Conservation (phyloP, 2,113 vertebrate genomes). For the Ibidorhyncha struthersii region DNA sequence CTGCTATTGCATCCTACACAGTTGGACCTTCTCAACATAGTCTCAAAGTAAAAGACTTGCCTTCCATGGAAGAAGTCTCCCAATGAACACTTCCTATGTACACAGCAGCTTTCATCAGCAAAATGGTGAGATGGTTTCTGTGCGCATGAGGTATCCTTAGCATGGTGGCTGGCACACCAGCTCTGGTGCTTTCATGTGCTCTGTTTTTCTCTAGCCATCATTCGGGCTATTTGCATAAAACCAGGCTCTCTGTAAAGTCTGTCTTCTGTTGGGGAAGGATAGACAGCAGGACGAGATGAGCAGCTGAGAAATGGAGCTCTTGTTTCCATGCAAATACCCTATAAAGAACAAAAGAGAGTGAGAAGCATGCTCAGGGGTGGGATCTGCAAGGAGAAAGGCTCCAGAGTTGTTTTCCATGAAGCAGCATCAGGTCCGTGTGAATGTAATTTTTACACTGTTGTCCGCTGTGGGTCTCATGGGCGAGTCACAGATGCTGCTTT, state of each 20-base stretch:
- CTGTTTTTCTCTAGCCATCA: background rate
- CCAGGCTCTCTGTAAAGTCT: background rate
- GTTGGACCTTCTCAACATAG: background rate
- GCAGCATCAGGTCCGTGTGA: background rate
- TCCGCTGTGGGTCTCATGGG: background rate
- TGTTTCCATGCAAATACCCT: slow-evolving; percentile 28
- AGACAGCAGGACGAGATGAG: background rate
- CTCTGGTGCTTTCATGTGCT: background rate
- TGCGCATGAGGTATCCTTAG: background rate
- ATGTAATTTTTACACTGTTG: slow-evolving; percentile 20
- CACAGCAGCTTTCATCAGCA: background rate
- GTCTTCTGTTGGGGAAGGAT: background rate
- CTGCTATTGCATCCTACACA: background rate
- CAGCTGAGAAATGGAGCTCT: background rate
- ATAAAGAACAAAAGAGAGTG: background rate
- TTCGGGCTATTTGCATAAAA: background rate
- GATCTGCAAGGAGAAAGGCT: background rate
- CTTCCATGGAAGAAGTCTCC: background rate
- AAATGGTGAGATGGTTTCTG: background rate
- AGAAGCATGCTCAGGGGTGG: background rate
- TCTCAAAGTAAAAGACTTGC: background rate
- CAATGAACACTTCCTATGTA: background rate
- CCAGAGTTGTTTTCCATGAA: background rate
- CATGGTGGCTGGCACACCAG: background rate
- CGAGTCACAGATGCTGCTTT: slow-evolving; percentile 41